Evolutionary conservation across 2,888 invertebrate species (phyloP), one percentile per base, ranked within the genome.

Genomic region (Junonia oenone): DNA sequence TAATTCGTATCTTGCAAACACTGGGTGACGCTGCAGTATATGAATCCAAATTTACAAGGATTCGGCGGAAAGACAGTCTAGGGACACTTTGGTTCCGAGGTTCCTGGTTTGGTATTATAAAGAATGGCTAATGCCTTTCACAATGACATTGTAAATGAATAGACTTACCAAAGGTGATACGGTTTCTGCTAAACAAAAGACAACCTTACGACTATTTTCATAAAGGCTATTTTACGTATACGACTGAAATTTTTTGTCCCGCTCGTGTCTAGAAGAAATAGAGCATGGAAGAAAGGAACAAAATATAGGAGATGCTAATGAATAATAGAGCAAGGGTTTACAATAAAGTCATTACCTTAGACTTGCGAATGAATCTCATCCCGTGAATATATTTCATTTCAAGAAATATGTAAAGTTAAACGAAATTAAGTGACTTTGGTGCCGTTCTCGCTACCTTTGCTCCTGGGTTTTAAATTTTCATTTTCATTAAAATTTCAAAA

Each of bases 401-500:
- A 43, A 26, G 26, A 26, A 26, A 43, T 43, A 43, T 26, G 43
- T 26, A 43, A 43, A 43, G 43, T 43, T 13, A 43, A 26, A 43
- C 26, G n/a, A 26, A 26, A 43, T n/a, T n/a, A n/a, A 43, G 26
- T 22, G 13, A 43, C 8, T 26, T 14, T 22, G 17, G n/a, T 22
- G 13, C 8, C 22, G 8, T 43, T 26, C 22, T 26, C 26, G 13
- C 17, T 13, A 13, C 22, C 17, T 2, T 26, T 13, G 6, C 43
- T 40, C 40, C 22, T 5, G n/a, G 26, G 43, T 22, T 43, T 43
- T 13, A 43, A 43, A 43, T 43, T 43, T 43, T 54, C 35, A 49
- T 53, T 29, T 45, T 40, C 53, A 57, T 53, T 53, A 49, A 49
- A 49, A 57, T 53, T 52, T 55, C 31, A 46, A 46, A 46, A 6